Percentiles rank a stretch among this genome's conserved stretches.
Evolutionary conservation across 2,888 invertebrate species (phyloP).

Genomic region (Melikaiella ostensackeni): DNA sequence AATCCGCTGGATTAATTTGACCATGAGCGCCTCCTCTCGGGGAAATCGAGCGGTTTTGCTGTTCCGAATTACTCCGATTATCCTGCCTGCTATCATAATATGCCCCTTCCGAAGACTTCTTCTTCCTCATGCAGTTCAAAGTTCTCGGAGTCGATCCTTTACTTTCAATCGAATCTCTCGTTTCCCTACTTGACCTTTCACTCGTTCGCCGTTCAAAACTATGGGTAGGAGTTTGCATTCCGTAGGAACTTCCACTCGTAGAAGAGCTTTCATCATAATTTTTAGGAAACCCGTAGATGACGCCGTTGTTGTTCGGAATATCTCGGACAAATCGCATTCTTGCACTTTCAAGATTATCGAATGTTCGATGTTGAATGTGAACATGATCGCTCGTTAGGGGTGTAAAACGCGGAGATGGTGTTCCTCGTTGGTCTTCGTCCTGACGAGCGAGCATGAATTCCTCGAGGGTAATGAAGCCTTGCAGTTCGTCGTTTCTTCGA

Average conservation of each 20-base stretch:
- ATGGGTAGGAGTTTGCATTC: conserved; percentile 43
- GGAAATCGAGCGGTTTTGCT: conserved; percentile 32
- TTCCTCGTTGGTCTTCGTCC: conserved; percentile 82
- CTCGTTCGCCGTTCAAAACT: conserved; percentile 46
- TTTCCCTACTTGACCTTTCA: conserved; percentile 37
- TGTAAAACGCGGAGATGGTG: conserved; percentile 59
- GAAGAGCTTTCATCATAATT: conserved; percentile 59
- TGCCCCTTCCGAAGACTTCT: conserved; percentile 40
- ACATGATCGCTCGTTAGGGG: conserved; percentile 69
- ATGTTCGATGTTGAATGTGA: conserved; percentile 65
- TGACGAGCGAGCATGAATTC: conserved; percentile 89
- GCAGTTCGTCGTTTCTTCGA: conserved; percentile 78
- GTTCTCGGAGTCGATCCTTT: conserved; percentile 43
- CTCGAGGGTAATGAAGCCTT: conserved; percentile 86
- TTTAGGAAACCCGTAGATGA: conserved; percentile 63
- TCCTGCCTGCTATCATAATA: conserved; percentile 43
- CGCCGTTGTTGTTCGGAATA: conserved; percentile 60
- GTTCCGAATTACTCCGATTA: conserved; percentile 15
- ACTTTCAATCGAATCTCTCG: conserved; percentile 27
- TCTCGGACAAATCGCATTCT: conserved; percentile 51
- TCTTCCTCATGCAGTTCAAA: conserved; percentile 45
- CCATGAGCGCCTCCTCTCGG: conserved; percentile 27
- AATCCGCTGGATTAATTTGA: conserved; percentile 46
- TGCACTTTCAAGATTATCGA: conserved; percentile 46
- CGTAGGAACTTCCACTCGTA: conserved; percentile 11